Conservation (phyloP, 2,888 invertebrate species). For the Eupithecia abbreviata region DNA sequence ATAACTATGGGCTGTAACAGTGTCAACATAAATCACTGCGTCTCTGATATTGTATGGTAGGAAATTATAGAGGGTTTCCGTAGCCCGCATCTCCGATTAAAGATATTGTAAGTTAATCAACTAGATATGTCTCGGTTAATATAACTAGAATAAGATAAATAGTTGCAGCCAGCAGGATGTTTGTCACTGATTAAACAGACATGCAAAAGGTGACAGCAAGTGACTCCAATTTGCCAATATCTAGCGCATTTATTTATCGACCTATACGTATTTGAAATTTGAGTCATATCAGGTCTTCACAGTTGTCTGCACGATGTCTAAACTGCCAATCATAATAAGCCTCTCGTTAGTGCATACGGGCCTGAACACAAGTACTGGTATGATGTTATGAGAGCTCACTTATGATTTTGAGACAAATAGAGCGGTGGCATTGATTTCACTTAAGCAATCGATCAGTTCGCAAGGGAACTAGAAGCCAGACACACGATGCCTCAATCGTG, state of each 20-base stretch:
- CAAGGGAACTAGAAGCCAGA: slow-evolving; percentile 41
- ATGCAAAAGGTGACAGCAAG: slow-evolving; percentile 51
- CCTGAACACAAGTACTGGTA: slow-evolving; percentile 37
- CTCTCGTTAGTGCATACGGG: slow-evolving; percentile 53
- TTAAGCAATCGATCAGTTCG: slow-evolving; percentile 41
- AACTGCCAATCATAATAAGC: slow-evolving; percentile 71
- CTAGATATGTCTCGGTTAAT: slow-evolving; percentile 44
- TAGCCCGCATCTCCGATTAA: slow-evolving; percentile 73
- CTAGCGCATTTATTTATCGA: slow-evolving; percentile 34
- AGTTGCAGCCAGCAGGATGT: not conserved
- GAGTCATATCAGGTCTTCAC: slow-evolving; percentile 19
- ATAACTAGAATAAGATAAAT: slow-evolving; percentile 28
- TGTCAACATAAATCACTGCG: slow-evolving; percentile 69
- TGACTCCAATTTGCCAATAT: slow-evolving; percentile 41
- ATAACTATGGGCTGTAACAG: slow-evolving; percentile 60
- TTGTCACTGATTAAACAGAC: slow-evolving; percentile 38
- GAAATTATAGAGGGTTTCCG: slow-evolving; percentile 73
- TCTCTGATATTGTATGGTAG: slow-evolving; percentile 64
- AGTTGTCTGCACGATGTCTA: slow-evolving; percentile 56
- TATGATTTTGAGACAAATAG: slow-evolving; percentile 32
- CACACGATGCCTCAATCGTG: slow-evolving; percentile 37
- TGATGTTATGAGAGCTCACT: slow-evolving; percentile 40
- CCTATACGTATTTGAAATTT: slow-evolving; percentile 10
- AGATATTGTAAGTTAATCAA: slow-evolving; percentile 57
- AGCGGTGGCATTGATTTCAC: slow-evolving; percentile 28